Percentiles rank a stretch among this genome's conserved stretches.
phyloP scores from a whole-genome alignment of 2,797 vertebrate species.

The Cyclopterus lumpus region DNA sequence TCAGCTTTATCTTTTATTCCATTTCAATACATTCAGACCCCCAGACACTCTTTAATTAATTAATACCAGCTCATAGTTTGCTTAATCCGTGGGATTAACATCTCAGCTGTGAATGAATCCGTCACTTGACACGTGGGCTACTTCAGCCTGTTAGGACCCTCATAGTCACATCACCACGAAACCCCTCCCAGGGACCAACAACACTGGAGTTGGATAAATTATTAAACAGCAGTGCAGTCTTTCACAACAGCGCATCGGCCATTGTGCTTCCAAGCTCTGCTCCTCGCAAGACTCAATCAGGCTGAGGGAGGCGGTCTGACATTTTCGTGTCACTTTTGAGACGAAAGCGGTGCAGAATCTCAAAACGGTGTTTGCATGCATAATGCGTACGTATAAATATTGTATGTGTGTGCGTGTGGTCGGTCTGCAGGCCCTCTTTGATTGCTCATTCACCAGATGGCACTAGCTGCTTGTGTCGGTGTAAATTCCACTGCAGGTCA shows the following conservation, averaged over 20 bases:
- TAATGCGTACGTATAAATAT: neutral
- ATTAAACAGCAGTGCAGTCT: slow-evolving; percentile 73
- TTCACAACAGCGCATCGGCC: slow-evolving; percentile 41
- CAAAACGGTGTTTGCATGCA: slow-evolving; percentile 31
- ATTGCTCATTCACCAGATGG: slow-evolving; percentile 71
- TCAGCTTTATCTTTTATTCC: slow-evolving; percentile 43
- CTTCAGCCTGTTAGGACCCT: slow-evolving; percentile 29
- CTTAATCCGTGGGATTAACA: slow-evolving; percentile 52
- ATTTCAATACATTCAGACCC: slow-evolving; percentile 58
- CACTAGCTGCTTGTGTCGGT: slow-evolving; percentile 63
- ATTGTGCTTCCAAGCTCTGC: slow-evolving; percentile 20
- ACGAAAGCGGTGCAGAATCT: slow-evolving; percentile 22
- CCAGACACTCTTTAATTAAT: slow-evolving; percentile 58
- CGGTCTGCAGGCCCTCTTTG: slow-evolving; percentile 46
- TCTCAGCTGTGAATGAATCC: slow-evolving; percentile 39
- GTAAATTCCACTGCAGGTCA: slow-evolving; percentile 61
- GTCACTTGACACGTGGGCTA: slow-evolving; percentile 15
- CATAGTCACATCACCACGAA: slow-evolving; percentile 2
- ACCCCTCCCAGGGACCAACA: slow-evolving; percentile 33
- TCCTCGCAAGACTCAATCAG: slow-evolving; percentile 32
- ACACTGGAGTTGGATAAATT: slow-evolving; percentile 68
- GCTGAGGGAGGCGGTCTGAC: neutral
- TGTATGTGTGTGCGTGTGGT: slow-evolving; percentile 22
- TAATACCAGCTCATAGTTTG: slow-evolving; percentile 51
- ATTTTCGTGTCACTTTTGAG: slow-evolving; percentile 27